These are phyloP conservation scores for Drosophila kanekoi DNA, from an alignment of 2,888 invertebrate genomes.

Conservation along the genomic window DNA sequence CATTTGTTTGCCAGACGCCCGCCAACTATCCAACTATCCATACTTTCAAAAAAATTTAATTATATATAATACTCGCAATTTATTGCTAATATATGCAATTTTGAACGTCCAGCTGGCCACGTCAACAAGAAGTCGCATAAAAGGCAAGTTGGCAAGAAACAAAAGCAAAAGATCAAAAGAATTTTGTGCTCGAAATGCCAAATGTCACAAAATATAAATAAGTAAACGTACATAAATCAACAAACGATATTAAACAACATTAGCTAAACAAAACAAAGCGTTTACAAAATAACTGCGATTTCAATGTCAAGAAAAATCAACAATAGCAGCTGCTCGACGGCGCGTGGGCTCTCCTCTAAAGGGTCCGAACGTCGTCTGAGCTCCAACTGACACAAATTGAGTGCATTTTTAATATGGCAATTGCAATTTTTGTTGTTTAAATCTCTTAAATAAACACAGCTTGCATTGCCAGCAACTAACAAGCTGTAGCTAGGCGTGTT, in stretches of 20 bases:
- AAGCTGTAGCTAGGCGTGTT: not conserved
- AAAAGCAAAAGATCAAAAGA: constrained; percentile 22
- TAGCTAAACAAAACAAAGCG: constrained; percentile 33
- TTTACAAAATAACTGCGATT: constrained; percentile 46
- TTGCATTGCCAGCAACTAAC: constrained; percentile 8
- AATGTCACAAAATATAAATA: constrained; percentile 37
- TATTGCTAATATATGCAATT: constrained; percentile 63
- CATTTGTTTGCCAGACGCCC: constrained; percentile 62
- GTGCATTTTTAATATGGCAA: constrained; percentile 54
- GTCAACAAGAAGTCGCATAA: constrained; percentile 65
- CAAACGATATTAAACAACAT: constrained; percentile 18
- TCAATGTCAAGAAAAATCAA: constrained; percentile 58
- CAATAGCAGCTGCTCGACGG: constrained; percentile 29
- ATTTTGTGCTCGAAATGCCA: constrained; percentile 50
- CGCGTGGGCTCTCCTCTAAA: constrained; percentile 66
- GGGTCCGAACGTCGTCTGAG: constrained; percentile 39
- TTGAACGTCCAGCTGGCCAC: constrained; percentile 55
- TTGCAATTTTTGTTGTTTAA: constrained; percentile 40
- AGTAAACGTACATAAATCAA: constrained; percentile 40
- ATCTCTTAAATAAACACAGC: constrained; percentile 38
- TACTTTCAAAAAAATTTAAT: constrained; percentile 53
- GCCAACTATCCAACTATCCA: constrained; percentile 47
- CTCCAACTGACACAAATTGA: constrained; percentile 49
- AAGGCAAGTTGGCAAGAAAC: constrained; percentile 65
- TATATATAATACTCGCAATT: constrained; percentile 55